Percentiles rank a stretch among this genome's conserved stretches.
These are phyloP conservation scores for Aurelia sp. DNA, from an alignment of 30 jellyfish, hydroid and myxozoan genomes.

Conservation along the genomic window DNA sequence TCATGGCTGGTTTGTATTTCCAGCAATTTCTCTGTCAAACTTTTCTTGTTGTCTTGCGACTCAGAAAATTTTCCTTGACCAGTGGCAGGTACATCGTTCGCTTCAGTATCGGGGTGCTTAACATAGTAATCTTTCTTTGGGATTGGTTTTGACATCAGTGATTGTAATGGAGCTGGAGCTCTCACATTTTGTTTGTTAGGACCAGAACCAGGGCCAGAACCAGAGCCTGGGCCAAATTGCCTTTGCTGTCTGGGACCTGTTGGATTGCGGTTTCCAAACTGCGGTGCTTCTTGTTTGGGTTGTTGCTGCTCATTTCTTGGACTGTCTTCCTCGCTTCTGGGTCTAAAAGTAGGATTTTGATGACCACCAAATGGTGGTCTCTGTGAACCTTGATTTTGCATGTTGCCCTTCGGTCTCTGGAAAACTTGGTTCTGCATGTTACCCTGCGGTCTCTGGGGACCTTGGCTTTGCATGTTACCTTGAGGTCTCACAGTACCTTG, in stretches of 20 bases:
- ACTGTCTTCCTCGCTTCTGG: no score
- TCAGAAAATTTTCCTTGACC: constrained; percentile 1
- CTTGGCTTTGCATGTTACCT: background rate
- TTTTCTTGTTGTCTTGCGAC: background rate
- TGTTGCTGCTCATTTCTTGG: no score
- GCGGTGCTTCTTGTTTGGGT: no score
- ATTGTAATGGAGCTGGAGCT: constrained; percentile 14
- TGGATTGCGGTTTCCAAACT: no score
- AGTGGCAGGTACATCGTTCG: background rate
- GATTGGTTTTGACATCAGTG: constrained; percentile 53
- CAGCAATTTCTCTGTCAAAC: background rate
- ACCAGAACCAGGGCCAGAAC: no score
- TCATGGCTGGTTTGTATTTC: background rate
- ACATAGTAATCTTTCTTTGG: constrained; percentile 27
- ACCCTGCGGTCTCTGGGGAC: background rate
- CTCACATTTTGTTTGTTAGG: no score
- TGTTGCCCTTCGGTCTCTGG: background rate
- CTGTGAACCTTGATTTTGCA: no score
- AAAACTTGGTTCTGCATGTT: background rate
- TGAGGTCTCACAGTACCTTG: background rate
- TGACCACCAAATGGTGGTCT: no score
- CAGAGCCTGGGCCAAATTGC: no score
- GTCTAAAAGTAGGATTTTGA: no score
- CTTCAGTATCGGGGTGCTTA: background rate
- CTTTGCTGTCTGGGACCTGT: no score